Percentiles rank a stretch among this genome's conserved stretches.
Evolutionary conservation across 2,113 vertebrate genomes (phyloP).

Genomic region (Anser cygnoides): DNA sequence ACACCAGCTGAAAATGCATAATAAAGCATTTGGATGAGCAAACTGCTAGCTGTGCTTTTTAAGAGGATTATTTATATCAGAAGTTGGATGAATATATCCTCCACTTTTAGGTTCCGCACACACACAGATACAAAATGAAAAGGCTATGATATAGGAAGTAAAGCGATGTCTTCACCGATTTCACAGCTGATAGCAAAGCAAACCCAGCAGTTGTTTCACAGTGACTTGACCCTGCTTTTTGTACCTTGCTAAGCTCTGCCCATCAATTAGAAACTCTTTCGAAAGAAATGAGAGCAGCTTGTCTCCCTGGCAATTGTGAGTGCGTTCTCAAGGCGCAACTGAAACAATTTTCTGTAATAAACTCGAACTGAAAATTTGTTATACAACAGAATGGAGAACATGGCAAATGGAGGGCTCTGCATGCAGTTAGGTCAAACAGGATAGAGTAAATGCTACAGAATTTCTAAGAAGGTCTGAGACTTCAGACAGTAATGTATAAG

Average conservation of each 20-base stretch:
- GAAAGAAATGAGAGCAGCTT: slow-evolving; percentile 63
- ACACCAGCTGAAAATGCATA: slow-evolving; percentile 45
- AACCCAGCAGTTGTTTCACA: slow-evolving; percentile 29
- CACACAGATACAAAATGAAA: not conserved
- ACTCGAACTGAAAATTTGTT: not conserved
- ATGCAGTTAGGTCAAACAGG: not conserved
- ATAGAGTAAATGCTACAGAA: not conserved
- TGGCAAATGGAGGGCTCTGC: not conserved
- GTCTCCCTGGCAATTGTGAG: slow-evolving; percentile 49
- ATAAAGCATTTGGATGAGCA: slow-evolving; percentile 34
- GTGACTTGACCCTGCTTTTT: slow-evolving; percentile 41
- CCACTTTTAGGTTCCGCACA: not conserved
- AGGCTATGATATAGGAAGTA: not conserved
- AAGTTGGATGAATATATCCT: slow-evolving; percentile 38
- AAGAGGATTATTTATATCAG: slow-evolving; percentile 67
- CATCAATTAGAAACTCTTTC: slow-evolving; percentile 64
- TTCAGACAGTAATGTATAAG: not conserved
- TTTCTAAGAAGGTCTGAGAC: not conserved
- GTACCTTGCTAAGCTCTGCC: slow-evolving; percentile 49
- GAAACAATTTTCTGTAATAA: slow-evolving; percentile 35
- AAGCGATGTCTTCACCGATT: not conserved
- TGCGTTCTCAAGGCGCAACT: slow-evolving; percentile 27
- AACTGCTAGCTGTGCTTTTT: slow-evolving; percentile 54
- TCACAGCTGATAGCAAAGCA: slow-evolving; percentile 43
- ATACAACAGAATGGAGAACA: slow-evolving; percentile 16